phyloP scores from a whole-genome alignment of 2,888 invertebrate species.

The Philaethria dido region DNA sequence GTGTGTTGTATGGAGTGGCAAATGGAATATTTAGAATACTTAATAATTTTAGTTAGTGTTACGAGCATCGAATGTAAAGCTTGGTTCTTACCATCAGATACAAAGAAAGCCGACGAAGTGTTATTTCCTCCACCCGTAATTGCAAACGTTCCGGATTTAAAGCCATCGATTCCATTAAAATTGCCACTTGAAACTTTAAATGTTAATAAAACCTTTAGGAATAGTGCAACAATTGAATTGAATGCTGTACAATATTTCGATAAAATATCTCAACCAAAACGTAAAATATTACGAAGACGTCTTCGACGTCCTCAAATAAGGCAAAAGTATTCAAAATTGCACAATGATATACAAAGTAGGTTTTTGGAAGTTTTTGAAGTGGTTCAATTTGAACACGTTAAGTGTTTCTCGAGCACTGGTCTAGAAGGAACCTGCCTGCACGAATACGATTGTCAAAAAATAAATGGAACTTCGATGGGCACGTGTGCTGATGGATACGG shows the following conservation, averaged over 20 bases:
- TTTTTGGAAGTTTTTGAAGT: conserved; percentile 89
- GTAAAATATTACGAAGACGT: conserved; percentile 50
- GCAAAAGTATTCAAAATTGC: conserved; percentile 42
- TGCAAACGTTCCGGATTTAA: background rate
- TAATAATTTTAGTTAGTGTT: conserved; percentile 15
- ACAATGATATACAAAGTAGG: conserved; percentile 50
- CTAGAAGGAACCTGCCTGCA: conserved; percentile 89
- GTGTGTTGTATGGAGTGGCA: conserved; percentile 3
- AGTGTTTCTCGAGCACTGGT: conserved; percentile 82
- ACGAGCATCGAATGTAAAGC: conserved; percentile 48
- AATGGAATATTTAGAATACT: conserved; percentile 27
- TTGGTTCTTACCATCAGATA: conserved; percentile 61
- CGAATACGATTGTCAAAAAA: conserved; percentile 85
- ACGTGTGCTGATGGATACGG: conserved; percentile 89
- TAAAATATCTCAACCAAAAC: conserved; percentile 44
- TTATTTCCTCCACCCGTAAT: background rate
- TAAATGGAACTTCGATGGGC: conserved; percentile 86
- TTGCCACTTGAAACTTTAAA: background rate
- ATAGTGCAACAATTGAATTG: background rate
- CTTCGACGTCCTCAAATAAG: conserved; percentile 28
- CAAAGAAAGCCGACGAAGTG: conserved; percentile 34
- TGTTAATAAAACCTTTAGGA: background rate
- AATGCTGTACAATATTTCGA: background rate
- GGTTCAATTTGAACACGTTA: conserved; percentile 87
- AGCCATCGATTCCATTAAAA: background rate